Base-by-base conservation (phyloP, 2,888 invertebrate genomes). In the Corythucha ciliata region DNA sequence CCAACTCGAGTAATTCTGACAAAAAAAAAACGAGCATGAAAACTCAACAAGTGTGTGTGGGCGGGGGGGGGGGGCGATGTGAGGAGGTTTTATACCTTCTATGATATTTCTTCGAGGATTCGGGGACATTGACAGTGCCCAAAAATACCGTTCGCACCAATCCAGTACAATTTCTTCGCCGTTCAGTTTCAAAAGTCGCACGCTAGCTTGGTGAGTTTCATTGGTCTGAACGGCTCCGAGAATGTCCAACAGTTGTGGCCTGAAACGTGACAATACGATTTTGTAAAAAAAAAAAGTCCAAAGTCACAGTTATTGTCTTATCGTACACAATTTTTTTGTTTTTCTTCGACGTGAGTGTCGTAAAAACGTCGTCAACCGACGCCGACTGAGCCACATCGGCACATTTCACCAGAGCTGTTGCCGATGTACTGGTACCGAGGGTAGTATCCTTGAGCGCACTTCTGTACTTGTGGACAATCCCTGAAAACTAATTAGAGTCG, bases 81-180 rank as follows among this genome's bases (percentile, higher is more conserved):
- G 16, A 36, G 14, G 14, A 36, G 8, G 16, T 8, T 7, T 25
- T 42, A 52, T 59, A 69, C 69, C 66, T 60, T 67, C 65, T 10
- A 79, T 63, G n/a, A 77, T 67, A 33, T 66, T 65, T 27, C 72
- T 70, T 33, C 75, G 71, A 1, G 83, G 80, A 61, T 81, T 74
- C 0, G 81, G 75, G 1, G 79, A 76, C 40, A 82, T 71, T 0
- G 86, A 81, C 8, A 83, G 65, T 0, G 81, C 77, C 75, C 86
- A 80, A 2, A 88, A 70, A 66, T 86, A 87, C 52, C 84, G 70
- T 63, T 88, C 88, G 1, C 76, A 71, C 25, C 75, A 67, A 16
- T 77, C 75, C n/a, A 74, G 68, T 52, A 71, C 62, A 6, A 69
- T 68, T 8, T 69, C 66, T 26, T 74, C 73, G n/a, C 75, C 71